Evolutionary conservation across 1,140 invertebrate species (phyloP), one percentile per base, ranked within the genome.

Genomic region (Dreissena polymorpha): DNA sequence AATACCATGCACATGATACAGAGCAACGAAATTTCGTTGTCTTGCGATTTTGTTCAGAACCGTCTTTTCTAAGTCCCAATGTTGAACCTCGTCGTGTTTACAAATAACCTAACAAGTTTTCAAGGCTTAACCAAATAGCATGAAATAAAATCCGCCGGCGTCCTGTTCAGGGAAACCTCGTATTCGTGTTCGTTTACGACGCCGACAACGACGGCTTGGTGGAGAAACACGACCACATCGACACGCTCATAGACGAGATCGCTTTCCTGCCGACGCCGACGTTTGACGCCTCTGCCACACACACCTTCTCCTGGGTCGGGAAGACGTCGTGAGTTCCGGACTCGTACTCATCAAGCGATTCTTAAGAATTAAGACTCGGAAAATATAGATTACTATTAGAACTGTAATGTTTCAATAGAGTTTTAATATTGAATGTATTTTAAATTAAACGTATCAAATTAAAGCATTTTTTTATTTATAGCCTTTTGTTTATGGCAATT

Each of bases 171-270:
- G 79, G 70, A 3, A 67, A 27, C 39, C 25, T 29, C 21, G n/a
- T 82, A 16, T 73, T 74, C 27, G 51, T 74, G 10, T 74, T 74
- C 51, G 21, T 82, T 13, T 29, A 60, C 23, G 79, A 82, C 23
- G 79, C 73, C 49, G 79, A 82, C 60, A 63, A 69, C 2, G 50
- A n/a, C 14, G 79, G 79, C 1, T 18, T 74, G n/a, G 23, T 68
- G 12, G 25, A 82, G 49, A 55, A 16, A 29, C 57, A 68, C 67
- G 79, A 82, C 13, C 79, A 74, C 14, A 82, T 82, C 23, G 79
- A 82, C 50, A 82, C 70, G 12, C 49, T 82, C 14, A 74, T 67
- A 27, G 57, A 74, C 13, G 57, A 27, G 23, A 39, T 74, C n/a
- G 68, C 53, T 16, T 74, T 82, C 57, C 10, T 21, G 18, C 79